Percentiles rank a stretch among this genome's conserved stretches.
These are phyloP conservation scores for Heteronetta atricapilla DNA, from an alignment of 2,113 vertebrate genomes.

Conservation along the genomic window DNA sequence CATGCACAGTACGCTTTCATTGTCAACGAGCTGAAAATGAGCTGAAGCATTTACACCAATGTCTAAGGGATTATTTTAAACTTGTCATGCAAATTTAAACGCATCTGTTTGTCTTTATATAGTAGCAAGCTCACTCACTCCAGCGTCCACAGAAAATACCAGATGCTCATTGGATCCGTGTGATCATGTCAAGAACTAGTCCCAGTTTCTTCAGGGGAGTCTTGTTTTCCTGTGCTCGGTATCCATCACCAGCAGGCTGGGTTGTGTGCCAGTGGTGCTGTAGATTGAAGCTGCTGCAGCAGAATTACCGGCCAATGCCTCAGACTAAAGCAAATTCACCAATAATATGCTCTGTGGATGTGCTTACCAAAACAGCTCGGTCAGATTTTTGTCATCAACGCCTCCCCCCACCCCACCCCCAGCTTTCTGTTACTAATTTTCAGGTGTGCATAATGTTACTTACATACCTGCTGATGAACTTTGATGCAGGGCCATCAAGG, in stretches of 20 bases:
- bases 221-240: not conserved
- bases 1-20: not conserved
- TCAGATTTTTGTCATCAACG: not conserved
- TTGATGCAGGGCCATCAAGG: not conserved
- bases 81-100: not conserved
- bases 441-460: not conserved
- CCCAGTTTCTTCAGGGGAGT: not conserved
- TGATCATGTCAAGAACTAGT: not conserved
- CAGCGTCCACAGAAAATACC: not conserved
- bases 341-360: not conserved
- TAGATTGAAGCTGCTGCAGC: not conserved
- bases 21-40: not conserved
- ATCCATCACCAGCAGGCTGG: not conserved
- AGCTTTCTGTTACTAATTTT: not conserved
- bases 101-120: not conserved
- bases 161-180: not conserved
- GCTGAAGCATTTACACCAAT: not conserved
- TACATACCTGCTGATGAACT: not conserved
- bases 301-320: not conserved
- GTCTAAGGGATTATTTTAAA: not conserved
- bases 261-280: rapidly evolving
- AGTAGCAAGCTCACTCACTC: not conserved
- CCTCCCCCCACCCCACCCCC: not conserved
- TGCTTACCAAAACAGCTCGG: not conserved
- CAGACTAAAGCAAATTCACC: not conserved